A percentile compares a stretch with the other conserved stretches of the same genome.
Conservation (phyloP, 2,888 invertebrate genomes). For the Anodontia alba region DNA sequence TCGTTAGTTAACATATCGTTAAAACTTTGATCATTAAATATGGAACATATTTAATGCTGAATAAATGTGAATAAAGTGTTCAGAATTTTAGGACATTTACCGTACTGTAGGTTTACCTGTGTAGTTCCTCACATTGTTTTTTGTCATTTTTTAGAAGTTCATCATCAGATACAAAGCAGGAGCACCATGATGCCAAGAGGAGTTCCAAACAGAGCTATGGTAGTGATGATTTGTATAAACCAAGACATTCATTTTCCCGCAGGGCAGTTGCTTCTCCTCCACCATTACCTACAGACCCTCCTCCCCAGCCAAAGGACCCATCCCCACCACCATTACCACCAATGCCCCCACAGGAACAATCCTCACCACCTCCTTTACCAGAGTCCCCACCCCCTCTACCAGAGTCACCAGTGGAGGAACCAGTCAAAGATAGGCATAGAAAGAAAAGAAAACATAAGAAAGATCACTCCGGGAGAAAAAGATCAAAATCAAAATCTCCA, state of each 20-base stretch:
- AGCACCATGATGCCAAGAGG: constrained; percentile 20
- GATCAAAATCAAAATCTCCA: constrained; percentile 47
- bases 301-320: constrained; percentile 54
- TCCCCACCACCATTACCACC: constrained; percentile 53
- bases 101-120: too few species aligned
- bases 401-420: constrained; percentile 32
- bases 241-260: constrained; percentile 79
- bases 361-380: constrained; percentile 39
- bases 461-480: constrained; percentile 14
- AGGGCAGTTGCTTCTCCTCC: constrained; percentile 47
- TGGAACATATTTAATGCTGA: too few species aligned
- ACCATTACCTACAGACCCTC: constrained; percentile 52
- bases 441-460: not conserved
- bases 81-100: too few species aligned
- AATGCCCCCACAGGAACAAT: constrained; percentile 37
- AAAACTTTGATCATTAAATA: too few species aligned
- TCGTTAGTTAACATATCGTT: too few species aligned
- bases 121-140: too few species aligned
- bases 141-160: constrained; percentile 29
- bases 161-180: constrained; percentile 29
- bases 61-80: too few species aligned
- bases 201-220: constrained; percentile 87
- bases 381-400: constrained; percentile 43
- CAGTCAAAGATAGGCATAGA: not conserved
- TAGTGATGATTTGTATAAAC: constrained; percentile 90